Evolutionary conservation across 2,888 invertebrate species (phyloP).

Genomic region (Melipona beecheii): DNA sequence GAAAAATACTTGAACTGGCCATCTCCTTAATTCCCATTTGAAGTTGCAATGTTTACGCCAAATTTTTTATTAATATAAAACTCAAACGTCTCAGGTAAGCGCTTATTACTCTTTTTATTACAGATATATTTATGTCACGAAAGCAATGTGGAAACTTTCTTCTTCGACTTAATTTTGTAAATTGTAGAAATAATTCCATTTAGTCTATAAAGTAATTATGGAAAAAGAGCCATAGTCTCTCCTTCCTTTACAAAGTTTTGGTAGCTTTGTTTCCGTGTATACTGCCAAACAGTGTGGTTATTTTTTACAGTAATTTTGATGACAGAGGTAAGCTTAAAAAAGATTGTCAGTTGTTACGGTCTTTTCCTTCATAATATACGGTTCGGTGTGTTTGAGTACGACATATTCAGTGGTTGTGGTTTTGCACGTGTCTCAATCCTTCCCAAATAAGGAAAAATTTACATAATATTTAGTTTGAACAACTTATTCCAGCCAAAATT

Average conservation of each 20-base stretch:
- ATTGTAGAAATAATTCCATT: slow-evolving; percentile 58
- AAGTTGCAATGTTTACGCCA: slow-evolving; percentile 52
- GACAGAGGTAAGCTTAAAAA: slow-evolving; percentile 60
- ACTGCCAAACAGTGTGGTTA: slow-evolving; percentile 60
- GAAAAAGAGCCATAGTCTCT: slow-evolving; percentile 58
- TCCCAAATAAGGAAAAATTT: neutral
- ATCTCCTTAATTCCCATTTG: slow-evolving; percentile 60
- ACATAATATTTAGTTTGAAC: neutral
- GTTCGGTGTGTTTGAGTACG: slow-evolving; percentile 38
- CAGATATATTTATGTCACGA: slow-evolving; percentile 63
- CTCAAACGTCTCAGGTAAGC: no score
- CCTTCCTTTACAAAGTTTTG: slow-evolving; percentile 60
- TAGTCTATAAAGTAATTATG: slow-evolving; percentile 48
- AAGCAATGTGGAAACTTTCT: slow-evolving; percentile 62
- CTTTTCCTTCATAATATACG: slow-evolving; percentile 57
- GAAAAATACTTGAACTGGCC: slow-evolving; percentile 7
- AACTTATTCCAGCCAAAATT: neutral
- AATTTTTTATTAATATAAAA: slow-evolving; percentile 2
- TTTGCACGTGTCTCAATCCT: neutral
- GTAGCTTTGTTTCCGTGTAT: slow-evolving; percentile 62
- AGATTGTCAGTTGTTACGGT: slow-evolving; percentile 66
- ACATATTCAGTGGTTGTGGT: slow-evolving; percentile 24
- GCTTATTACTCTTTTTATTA: slow-evolving; percentile 45
- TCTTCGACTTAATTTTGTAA: slow-evolving; percentile 70
- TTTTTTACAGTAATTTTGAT: slow-evolving; percentile 60